Evolutionary conservation across 2,113 vertebrate species (phyloP), one percentile per base, ranked within the genome.

Genomic region (Stigmatopora nigra): DNA sequence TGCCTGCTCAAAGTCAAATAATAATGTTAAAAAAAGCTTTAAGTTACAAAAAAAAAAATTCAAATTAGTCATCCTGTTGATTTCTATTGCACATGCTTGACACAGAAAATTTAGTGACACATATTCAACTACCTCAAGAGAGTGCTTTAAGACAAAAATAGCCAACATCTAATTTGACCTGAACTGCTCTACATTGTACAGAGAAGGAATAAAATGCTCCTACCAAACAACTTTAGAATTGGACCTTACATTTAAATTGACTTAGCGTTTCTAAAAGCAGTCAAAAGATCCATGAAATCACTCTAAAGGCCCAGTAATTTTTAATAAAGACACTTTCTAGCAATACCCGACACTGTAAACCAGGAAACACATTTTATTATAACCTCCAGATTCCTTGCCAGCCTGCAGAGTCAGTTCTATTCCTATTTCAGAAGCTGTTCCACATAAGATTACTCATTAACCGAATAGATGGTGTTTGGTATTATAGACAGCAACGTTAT

Each of bases 91-190:
- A 55, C 66, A 76, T 15, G 47, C 76, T 36, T 72, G 84, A 85
- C 87, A 89, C 84, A 87, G 81, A 83, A 82, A 81, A 68, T 61
- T 68, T 70, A 4, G 65, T 82, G 87, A 86, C 85, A 83, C 62
- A 82, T 73, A 84, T 87, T 36, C 53, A 67, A 49, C 71, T 58
- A 15, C 22, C 9, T 80, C 86, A 60, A 45, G 82, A 78, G 86
- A 82, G 52, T 4, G 16, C 8, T 68, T 62, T 5, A 57, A 57
- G 65, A 59, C 81, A 81, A 84, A 86, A 85, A 81, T 83, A 66
- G 86, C 63, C 64, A 22, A 14, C 35, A 20, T 69, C 70, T 72
- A 51, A 78, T 73, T 78, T 20, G 61, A 70, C 74, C 36, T 67
- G 73, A 2, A 15, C 66, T 74, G 82, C 65, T 80, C 84, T 78